Conservation (phyloP, 37 sponge, comb jelly and placozoan genomes). For the Diacarnus erythraeanus region DNA sequence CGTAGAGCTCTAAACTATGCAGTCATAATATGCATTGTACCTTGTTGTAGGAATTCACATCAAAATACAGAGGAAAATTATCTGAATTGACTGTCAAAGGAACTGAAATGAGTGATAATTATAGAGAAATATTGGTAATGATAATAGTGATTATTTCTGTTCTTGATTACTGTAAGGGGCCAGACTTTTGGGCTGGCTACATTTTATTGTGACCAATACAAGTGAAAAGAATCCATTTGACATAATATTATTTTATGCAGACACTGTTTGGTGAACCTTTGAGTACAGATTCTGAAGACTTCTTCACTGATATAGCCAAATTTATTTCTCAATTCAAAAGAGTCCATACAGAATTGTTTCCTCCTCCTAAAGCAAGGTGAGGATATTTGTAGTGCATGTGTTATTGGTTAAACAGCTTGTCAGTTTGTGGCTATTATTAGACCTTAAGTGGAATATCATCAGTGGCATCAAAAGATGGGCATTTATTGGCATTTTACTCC, state of each 20-base stretch:
- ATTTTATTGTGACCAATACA: too few species aligned
- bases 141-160: too few species aligned
- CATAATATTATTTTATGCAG: conserved; percentile 28
- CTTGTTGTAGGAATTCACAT: conserved; percentile 49
- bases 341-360: conserved; percentile 59
- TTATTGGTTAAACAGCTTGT: too few species aligned
- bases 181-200: too few species aligned
- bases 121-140: conserved; percentile 53
- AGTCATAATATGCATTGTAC: neutral
- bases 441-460: too few species aligned
- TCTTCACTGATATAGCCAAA: conserved; percentile 50
- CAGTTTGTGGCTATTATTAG: too few species aligned
- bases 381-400: too few species aligned
- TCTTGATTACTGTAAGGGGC: too few species aligned
- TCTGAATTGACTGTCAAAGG: conserved; percentile 20
- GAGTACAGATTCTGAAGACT: conserved; percentile 70
- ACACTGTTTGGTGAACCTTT: conserved; percentile 65
- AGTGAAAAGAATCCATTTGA: neutral
- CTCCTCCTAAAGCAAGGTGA: conserved; percentile 22
- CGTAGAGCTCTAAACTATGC: neutral
- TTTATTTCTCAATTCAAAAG: conserved; percentile 64
- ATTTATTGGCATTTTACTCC: too few species aligned
- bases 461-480: too few species aligned
- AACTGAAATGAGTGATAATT: conserved; percentile 52
- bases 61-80: conserved; percentile 46